Percentiles rank a stretch among this genome's conserved stretches.
Conservation (phyloP, 2,797 vertebrate genomes). For the Pseudochaenichthys georgianus region DNA sequence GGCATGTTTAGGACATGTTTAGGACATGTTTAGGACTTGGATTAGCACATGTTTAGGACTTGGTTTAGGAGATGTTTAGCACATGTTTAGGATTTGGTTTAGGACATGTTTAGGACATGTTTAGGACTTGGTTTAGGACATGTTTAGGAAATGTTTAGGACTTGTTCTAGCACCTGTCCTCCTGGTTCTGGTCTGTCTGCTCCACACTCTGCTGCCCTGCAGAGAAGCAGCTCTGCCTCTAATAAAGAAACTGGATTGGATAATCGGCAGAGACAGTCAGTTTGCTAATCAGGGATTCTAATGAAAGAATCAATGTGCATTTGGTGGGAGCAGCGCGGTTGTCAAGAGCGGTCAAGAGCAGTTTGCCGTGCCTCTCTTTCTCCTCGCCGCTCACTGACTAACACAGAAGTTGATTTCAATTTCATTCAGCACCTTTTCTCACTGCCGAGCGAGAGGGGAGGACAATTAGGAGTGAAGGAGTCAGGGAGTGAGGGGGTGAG, state of each 20-base stretch:
- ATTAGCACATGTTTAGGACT: no score
- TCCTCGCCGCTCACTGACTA: constrained; percentile 50
- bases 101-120: no score
- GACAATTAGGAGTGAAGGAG: constrained; percentile 36
- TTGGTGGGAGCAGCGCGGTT: constrained; percentile 78
- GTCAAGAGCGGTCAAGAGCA: constrained; percentile 86
- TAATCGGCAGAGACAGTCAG: constrained; percentile 86
- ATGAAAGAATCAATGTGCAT: constrained; percentile 87
- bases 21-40: no score
- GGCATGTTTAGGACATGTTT: no score
- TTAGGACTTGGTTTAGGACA: no score
- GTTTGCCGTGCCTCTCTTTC: constrained; percentile 70
- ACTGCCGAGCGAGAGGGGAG: constrained; percentile 33
- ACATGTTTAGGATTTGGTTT: no score
- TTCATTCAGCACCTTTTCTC: constrained; percentile 69
- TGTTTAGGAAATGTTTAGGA: no score
- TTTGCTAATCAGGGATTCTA: constrained; percentile 88
- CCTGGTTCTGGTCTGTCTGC: no score
- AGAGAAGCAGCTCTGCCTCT: constrained; percentile 64
- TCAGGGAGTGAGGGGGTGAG: no score
- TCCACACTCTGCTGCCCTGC: background rate
- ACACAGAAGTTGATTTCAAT: constrained; percentile 73
- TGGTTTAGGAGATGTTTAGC: no score
- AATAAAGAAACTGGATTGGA: constrained; percentile 86
- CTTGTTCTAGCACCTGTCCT: no score